phyloP scores from a whole-genome alignment of 2,888 invertebrate species.

The Drosophila birchii region DNA sequence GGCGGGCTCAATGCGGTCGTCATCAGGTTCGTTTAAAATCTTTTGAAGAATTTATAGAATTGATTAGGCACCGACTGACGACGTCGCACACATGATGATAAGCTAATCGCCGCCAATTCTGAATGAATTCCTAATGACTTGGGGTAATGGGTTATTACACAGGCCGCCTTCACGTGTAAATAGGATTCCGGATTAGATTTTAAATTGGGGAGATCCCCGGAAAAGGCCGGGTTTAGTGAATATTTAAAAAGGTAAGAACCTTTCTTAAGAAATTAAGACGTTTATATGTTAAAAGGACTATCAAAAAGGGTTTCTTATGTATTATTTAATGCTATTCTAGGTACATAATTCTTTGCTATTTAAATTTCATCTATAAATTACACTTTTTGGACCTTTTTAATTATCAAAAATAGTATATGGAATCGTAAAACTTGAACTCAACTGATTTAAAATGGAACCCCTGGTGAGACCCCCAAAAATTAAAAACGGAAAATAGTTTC shows the following conservation, averaged over 20 bases:
- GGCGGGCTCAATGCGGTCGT: constrained; percentile 16
- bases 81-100: constrained; percentile 5
- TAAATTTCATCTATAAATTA: background rate
- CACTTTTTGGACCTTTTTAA: no score
- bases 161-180: constrained; percentile 9
- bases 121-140: constrained; percentile 17
- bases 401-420: background rate
- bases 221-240: background rate
- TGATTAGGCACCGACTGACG: constrained; percentile 15
- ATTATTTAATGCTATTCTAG: background rate
- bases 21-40: constrained; percentile 14
- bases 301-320: background rate
- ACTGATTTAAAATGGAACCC: background rate
- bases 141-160: constrained; percentile 1
- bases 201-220: constrained; percentile 7
- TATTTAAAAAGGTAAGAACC: background rate
- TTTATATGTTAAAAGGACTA: background rate
- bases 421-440: background rate
- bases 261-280: no score
- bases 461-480: background rate
- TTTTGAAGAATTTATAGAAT: constrained; percentile 20
- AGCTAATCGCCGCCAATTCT: constrained; percentile 17
- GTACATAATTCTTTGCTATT: background rate
- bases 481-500: background rate
- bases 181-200: constrained; percentile 1